These are phyloP conservation scores for Varanus komodoensis DNA, from an alignment of 2,113 vertebrate genomes.

Conservation along the genomic window DNA sequence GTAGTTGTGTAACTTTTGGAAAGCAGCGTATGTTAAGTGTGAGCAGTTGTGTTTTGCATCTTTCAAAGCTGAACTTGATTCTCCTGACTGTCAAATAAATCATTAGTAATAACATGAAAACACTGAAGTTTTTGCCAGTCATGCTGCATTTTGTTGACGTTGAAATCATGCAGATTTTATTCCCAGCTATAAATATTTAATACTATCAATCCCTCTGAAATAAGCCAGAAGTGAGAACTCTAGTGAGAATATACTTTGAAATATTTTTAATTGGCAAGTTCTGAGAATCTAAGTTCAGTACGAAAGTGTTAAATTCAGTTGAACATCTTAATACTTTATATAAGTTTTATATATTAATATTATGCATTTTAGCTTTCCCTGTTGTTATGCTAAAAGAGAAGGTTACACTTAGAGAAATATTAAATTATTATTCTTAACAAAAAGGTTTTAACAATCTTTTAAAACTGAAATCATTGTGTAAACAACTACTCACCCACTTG, in stretches of 20 bases:
- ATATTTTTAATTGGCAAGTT: constrained; percentile 22
- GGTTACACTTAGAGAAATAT: constrained; percentile 3
- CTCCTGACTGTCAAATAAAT: constrained; percentile 28
- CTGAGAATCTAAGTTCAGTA: constrained; percentile 33
- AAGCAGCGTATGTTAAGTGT: neutral
- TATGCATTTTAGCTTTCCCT: neutral
- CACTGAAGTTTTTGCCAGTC: constrained; percentile 11
- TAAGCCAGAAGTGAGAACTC: constrained; percentile 11
- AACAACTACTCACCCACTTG: neutral
- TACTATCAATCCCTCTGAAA: neutral
- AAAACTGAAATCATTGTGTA: neutral
- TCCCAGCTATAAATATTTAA: constrained; percentile 38
- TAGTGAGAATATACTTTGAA: constrained; percentile 20
- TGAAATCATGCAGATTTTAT: constrained; percentile 33
- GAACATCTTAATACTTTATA: neutral
- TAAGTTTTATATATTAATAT: neutral
- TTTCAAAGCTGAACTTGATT: constrained; percentile 6
- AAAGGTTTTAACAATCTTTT: neutral
- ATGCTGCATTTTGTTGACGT: neutral
- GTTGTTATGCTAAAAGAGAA: neutral
- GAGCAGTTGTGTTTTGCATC: neutral
- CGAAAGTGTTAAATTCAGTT: neutral
- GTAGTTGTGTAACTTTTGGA: neutral
- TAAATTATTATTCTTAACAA: neutral
- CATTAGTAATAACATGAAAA: constrained; percentile 19